Evolutionary conservation across 2,797 vertebrate species (phyloP).

Genomic region (Mormyrus hasselquistii): DNA sequence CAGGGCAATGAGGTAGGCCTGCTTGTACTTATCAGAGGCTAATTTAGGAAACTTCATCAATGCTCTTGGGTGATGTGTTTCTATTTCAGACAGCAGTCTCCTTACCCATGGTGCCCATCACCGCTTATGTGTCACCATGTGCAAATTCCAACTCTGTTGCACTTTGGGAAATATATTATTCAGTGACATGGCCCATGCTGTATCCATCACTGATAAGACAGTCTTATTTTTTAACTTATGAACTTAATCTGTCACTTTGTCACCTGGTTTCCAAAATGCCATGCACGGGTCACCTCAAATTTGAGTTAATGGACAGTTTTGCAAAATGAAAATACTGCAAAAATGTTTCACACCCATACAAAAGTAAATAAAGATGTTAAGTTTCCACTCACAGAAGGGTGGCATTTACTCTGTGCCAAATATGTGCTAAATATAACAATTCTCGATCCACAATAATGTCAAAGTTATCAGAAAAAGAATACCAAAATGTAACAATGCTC

Average conservation of each 20-base stretch:
- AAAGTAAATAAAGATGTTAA: not conserved
- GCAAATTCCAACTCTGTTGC: not conserved
- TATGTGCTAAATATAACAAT: not conserved
- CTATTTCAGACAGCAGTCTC: constrained; percentile 1
- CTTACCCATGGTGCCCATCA: not conserved
- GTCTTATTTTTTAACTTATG: not conserved
- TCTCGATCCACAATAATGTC: not conserved
- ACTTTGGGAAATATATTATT: not conserved
- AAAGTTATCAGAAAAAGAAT: not conserved
- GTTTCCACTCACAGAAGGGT: not conserved
- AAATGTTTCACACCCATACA: not conserved
- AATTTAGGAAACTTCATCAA: not conserved
- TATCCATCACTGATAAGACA: not conserved
- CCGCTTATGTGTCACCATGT: not conserved
- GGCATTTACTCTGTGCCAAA: not conserved
- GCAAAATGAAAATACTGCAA: not conserved
- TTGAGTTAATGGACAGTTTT: not conserved
- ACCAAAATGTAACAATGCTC: not conserved
- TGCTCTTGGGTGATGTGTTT: not conserved
- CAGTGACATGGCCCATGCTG: not conserved
- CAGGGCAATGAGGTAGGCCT: constrained; percentile 14
- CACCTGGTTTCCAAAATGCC: not conserved
- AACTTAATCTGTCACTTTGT: not conserved
- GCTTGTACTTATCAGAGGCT: constrained; percentile 9
- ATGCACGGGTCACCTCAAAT: not conserved